A percentile compares a stretch with the other conserved stretches of the same genome.
These are phyloP conservation scores for Cremastinae sp. DNA, from an alignment of 2,888 invertebrate species.

Conservation along the genomic window DNA sequence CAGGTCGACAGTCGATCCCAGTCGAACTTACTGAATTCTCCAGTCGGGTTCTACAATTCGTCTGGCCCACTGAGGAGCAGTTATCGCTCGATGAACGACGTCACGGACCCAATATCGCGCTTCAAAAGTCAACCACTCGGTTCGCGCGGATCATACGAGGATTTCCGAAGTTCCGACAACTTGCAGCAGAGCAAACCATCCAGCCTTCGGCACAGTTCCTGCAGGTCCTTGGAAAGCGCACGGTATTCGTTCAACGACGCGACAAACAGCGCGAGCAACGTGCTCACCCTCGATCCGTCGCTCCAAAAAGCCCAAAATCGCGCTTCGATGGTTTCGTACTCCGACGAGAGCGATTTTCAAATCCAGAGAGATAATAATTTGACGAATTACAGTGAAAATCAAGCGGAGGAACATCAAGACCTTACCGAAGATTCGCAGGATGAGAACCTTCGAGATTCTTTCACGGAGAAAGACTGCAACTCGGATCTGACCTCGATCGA, in stretches of 20 bases:
- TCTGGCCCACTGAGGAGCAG: conserved; percentile 64
- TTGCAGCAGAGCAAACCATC: conserved; percentile 65
- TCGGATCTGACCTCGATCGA: conserved; percentile 68
- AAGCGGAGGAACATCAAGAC: conserved; percentile 4
- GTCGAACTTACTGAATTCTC: conserved; percentile 71
- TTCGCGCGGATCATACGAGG: conserved; percentile 70
- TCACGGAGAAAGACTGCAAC: conserved; percentile 66
- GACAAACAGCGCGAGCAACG: conserved; percentile 67
- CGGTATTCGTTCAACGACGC: conserved; percentile 66
- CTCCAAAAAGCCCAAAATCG: conserved; percentile 61
- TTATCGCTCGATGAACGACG: conserved; percentile 75
- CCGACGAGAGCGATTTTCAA: conserved; percentile 61
- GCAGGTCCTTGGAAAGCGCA: conserved; percentile 65
- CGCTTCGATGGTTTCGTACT: conserved; percentile 56
- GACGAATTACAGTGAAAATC: conserved; percentile 46
- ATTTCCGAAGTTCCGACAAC: conserved; percentile 67
- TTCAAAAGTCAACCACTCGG: conserved; percentile 69
- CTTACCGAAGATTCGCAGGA: conserved; percentile 49
- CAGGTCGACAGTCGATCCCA: conserved; percentile 71
- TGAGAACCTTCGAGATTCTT: conserved; percentile 41
- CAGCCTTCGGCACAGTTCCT: conserved; percentile 63
- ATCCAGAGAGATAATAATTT: conserved; percentile 57
- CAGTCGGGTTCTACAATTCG: conserved; percentile 65
- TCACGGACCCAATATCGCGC: conserved; percentile 68
- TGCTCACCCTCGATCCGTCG: conserved; percentile 43